Evolutionary conservation across 2,888 invertebrate genomes (phyloP).

Genomic region (Thymelicus acteon): DNA sequence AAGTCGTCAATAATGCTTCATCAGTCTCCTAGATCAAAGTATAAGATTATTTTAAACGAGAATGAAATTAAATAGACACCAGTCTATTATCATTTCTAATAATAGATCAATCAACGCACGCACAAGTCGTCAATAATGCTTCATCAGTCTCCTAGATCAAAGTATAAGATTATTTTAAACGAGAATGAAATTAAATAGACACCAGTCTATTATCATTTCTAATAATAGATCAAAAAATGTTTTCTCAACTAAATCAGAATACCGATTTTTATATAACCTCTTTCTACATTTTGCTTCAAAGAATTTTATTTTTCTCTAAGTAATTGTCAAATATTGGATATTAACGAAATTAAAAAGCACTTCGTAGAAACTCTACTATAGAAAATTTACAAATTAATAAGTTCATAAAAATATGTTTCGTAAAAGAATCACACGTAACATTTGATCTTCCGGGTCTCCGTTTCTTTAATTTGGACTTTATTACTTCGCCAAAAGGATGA

Average conservation of each 20-base stretch:
- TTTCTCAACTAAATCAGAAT: background rate
- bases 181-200: no score
- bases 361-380: background rate
- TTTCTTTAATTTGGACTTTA: constrained; percentile 2
- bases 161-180: no score
- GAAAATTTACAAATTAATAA: constrained; percentile 17
- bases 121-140: no score
- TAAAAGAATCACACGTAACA: constrained; percentile 10
- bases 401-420: constrained; percentile 15
- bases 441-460: background rate
- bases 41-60: no score
- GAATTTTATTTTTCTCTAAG: background rate
- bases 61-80: no score
- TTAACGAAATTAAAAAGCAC: background rate
- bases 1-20: no score
- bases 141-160: no score
- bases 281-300: background rate
- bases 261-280: background rate
- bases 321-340: constrained; percentile 5
- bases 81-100: no score
- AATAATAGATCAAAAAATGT: background rate
- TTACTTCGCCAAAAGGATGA: background rate
- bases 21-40: no score
- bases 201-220: no score
- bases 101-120: background rate